Evolutionary conservation across 30 jellyfish, hydroid and myxozoan species (phyloP).

Genomic region (Aurelia coerulea): DNA sequence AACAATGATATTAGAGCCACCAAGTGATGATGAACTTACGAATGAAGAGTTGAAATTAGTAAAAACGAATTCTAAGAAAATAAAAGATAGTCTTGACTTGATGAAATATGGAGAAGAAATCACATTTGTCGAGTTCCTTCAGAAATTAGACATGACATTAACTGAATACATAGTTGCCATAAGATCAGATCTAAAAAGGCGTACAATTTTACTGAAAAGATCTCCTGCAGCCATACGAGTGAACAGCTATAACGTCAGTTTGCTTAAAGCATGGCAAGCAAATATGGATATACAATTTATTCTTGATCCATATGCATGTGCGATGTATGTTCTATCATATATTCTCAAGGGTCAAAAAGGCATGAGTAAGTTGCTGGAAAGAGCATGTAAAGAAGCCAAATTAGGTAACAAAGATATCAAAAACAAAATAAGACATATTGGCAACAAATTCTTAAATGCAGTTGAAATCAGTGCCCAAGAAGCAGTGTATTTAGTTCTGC

Average conservation of each 20-base stretch:
- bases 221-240: background rate
- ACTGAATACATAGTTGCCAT: background rate
- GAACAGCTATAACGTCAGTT: conserved; percentile 3
- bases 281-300: background rate
- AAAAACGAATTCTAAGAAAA: background rate
- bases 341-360: too few relatives aligned
- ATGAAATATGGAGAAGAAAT: conserved; percentile 38
- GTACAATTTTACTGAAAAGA: background rate
- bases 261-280: conserved; percentile 46
- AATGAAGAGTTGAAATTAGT: background rate
- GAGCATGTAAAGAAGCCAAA: background rate
- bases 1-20: conserved; percentile 27
- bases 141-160: background rate
- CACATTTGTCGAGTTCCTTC: conserved; percentile 4
- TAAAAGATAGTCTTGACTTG: background rate
- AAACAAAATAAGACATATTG: conserved; percentile 7
- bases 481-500: conserved; percentile 16
- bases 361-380: too few relatives aligned
- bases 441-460: too few relatives aligned
- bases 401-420: background rate
- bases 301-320: conserved; percentile 55
- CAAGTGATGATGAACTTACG: background rate
- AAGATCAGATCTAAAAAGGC: conserved; percentile 1
- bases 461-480: conserved; percentile 54
- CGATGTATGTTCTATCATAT: background rate